A percentile compares a stretch with the other conserved stretches of the same genome.
phyloP scores from a whole-genome alignment of 2,113 vertebrate species.

The Malurus melanocephalus region DNA sequence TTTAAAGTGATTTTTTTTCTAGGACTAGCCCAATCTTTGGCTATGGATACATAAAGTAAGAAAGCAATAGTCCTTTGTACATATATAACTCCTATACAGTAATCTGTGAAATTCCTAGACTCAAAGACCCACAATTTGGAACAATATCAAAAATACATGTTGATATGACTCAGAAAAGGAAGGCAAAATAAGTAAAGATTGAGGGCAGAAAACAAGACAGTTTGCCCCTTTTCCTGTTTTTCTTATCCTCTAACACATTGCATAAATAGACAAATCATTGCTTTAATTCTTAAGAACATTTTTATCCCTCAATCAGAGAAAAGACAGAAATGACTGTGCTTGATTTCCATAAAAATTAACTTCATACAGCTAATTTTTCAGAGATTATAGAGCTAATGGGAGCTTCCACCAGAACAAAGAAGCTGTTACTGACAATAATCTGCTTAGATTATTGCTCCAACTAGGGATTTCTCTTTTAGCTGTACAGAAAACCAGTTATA shows the following conservation, averaged over 20 bases:
- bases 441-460: background rate
- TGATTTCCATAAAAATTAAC: background rate
- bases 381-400: background rate
- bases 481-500: background rate
- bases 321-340: background rate
- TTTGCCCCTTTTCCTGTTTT: background rate
- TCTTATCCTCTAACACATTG: background rate
- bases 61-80: background rate
- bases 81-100: background rate
- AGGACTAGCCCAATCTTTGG: background rate
- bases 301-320: background rate
- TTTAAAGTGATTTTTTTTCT: background rate
- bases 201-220: background rate
- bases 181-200: background rate
- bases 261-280: background rate
- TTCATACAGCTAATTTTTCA: background rate
- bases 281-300: background rate
- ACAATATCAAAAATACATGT: background rate
- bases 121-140: background rate
- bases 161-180: background rate
- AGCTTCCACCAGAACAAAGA: background rate
- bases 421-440: background rate
- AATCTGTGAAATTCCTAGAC: background rate
- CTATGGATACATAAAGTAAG: background rate
- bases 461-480: background rate